Evolutionary conservation across 2,113 vertebrate species (phyloP).

Genomic region (Rhegmatorhina hoffmannsi): DNA sequence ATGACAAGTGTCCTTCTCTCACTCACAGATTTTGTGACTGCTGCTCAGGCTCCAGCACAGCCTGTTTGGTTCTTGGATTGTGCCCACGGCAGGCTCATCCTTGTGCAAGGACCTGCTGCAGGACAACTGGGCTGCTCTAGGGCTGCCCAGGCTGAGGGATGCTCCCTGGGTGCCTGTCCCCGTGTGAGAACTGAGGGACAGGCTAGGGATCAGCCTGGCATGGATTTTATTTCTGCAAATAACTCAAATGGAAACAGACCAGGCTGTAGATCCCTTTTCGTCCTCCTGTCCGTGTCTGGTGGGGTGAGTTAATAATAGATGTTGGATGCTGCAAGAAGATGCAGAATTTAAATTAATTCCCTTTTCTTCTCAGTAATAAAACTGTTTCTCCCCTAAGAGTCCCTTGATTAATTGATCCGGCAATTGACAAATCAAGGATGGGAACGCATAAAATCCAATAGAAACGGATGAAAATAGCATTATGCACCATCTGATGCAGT

Average conservation of each 20-base stretch:
- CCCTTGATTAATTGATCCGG: constrained; percentile 54
- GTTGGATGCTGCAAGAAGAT: neutral
- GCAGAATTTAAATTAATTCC: constrained; percentile 36
- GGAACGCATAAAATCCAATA: constrained; percentile 39
- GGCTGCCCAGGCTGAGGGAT: fast-evolving
- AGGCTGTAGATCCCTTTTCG: neutral
- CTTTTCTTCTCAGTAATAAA: constrained; percentile 29
- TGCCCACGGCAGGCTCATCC: neutral
- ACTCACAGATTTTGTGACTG: neutral
- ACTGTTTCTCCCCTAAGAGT: constrained; percentile 33
- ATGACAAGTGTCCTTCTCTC: neutral
- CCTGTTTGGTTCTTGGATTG: neutral
- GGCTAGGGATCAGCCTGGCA: neutral
- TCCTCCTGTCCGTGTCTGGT: neutral
- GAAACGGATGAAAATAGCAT: constrained; percentile 45
- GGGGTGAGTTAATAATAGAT: neutral
- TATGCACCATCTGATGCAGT: constrained; percentile 41
- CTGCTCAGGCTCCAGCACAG: neutral
- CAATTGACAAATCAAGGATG: constrained; percentile 58
- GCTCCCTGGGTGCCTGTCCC: neutral
- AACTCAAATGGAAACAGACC: neutral
- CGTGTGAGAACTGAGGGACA: neutral
- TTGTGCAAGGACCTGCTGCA: neutral
- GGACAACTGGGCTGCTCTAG: neutral
- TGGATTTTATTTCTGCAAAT: neutral